phyloP scores from a whole-genome alignment of 2,113 vertebrate species.

The Asarcornis scutulata region DNA sequence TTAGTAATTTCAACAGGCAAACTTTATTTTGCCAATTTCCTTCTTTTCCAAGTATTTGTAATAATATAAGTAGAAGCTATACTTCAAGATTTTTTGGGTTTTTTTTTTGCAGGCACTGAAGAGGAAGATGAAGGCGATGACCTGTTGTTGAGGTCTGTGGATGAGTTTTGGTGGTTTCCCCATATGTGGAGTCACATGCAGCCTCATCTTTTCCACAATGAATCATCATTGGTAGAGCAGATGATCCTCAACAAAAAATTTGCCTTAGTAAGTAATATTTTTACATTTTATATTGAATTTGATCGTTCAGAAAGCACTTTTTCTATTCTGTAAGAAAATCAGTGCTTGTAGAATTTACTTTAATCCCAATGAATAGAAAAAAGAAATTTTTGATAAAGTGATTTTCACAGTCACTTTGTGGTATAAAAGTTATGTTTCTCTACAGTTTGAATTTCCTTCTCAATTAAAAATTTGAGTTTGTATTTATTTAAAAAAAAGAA shows the following conservation, averaged over 20 bases:
- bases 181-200: slow-evolving; percentile 99
- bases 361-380: not conserved
- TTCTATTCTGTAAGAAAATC: not conserved
- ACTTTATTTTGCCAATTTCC: not conserved
- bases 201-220: slow-evolving; percentile 97
- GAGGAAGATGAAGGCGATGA: slow-evolving; percentile 95
- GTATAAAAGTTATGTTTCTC: not conserved
- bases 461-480: not conserved
- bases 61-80: not conserved
- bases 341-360: not conserved
- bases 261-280: slow-evolving; percentile 87
- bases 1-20: not conserved
- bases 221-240: slow-evolving; percentile 94
- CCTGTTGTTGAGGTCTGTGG: slow-evolving; percentile 86
- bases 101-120: slow-evolving; percentile 80
- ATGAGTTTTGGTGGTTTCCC: slow-evolving; percentile 99
- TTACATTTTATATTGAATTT: not conserved
- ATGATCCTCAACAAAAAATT: slow-evolving; percentile 99
- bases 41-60: not conserved
- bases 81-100: not conserved
- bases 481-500: not conserved
- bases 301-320: not conserved
- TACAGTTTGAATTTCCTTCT: not conserved
- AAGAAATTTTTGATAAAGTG: not conserved
- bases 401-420: not conserved